phyloP scores from a whole-genome alignment of 2,797 vertebrate genomes.

The Vireo griseus region DNA sequence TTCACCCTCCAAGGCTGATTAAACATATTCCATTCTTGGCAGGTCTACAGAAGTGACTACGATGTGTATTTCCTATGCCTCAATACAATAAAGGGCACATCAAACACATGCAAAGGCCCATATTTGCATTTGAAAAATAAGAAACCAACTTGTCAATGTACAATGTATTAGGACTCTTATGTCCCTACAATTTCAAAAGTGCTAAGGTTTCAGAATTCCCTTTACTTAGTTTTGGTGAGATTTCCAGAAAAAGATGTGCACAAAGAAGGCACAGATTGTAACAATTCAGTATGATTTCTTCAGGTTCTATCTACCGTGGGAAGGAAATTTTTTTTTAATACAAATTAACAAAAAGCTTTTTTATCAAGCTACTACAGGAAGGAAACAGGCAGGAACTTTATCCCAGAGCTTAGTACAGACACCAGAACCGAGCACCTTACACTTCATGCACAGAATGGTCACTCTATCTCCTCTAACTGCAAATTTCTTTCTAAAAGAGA shows the following conservation, averaged over 20 bases:
- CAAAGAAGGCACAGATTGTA: not conserved
- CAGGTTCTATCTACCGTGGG: not conserved
- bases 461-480: not conserved
- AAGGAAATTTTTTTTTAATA: not conserved
- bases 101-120: not conserved
- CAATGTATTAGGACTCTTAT: not conserved
- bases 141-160: not conserved
- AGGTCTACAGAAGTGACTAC: not conserved
- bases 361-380: not conserved
- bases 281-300: not conserved
- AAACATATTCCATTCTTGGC: not conserved
- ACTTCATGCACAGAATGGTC: not conserved
- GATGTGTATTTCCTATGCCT: not conserved
- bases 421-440: accelerated
- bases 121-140: conserved; percentile 18
- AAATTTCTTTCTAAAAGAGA: not conserved
- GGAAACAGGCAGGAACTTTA: not conserved
- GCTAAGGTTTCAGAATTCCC: not conserved
- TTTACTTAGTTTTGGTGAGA: not conserved
- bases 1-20: conserved; percentile 7
- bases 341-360: not conserved
- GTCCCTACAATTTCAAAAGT: not conserved
- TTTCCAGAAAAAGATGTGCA: not conserved
- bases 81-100: not conserved
- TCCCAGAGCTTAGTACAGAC: not conserved